Conservation (phyloP, 2,113 vertebrate species). For the Menura novaehollandiae region DNA sequence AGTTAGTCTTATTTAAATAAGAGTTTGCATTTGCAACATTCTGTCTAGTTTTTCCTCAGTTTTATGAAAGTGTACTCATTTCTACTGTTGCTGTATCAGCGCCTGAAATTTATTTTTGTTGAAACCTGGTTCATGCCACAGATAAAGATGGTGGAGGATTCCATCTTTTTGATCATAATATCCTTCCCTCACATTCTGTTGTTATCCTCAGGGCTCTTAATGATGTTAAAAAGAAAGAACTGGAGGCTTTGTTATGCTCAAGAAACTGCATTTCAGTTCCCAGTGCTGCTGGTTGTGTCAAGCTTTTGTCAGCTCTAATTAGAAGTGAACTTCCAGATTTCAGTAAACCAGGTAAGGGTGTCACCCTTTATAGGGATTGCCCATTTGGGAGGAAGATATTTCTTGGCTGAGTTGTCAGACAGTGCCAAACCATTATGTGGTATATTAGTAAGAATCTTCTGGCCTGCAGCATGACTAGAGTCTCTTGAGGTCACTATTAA, state of each 20-base stretch:
- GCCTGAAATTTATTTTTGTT: not conserved
- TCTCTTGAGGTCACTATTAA: not conserved
- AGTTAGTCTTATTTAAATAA: not conserved
- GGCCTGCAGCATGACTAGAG: not conserved
- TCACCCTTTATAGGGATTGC: not conserved
- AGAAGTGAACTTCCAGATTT: conserved; percentile 2
- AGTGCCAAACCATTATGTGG: not conserved
- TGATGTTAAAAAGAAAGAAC: conserved; percentile 4
- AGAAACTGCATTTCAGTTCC: not conserved
- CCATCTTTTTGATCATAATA: not conserved
- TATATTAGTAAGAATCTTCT: not conserved
- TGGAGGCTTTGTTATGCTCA: not conserved
- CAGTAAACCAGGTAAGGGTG: not conserved
- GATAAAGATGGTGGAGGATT: not conserved
- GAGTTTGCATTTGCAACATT: not conserved
- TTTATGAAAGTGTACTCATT: not conserved
- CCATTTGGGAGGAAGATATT: not conserved
- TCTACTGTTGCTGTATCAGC: not conserved
- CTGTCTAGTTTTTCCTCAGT: not conserved
- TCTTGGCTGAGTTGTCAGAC: not conserved
- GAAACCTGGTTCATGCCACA: not conserved
- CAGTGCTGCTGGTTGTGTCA: not conserved
- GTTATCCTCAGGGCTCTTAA: not conserved
- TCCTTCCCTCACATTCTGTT: not conserved
- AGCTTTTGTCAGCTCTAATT: conserved; percentile 30